Conservation (phyloP, 2,113 vertebrate genomes). For the Rhinoderma darwinii region DNA sequence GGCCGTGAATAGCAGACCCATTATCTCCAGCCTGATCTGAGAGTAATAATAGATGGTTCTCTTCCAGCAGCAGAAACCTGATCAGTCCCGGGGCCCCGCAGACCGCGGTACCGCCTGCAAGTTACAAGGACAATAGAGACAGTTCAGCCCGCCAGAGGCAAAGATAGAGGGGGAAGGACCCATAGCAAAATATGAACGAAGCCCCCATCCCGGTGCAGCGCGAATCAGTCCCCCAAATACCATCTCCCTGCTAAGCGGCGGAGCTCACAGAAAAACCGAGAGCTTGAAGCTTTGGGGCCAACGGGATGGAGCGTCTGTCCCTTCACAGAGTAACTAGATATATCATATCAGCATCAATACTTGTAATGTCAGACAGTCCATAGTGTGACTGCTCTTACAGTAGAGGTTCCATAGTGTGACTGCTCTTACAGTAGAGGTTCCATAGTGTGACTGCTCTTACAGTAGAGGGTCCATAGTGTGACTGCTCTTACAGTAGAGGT, state of each 20-base stretch:
- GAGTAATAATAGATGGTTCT: not conserved
- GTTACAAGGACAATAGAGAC: not conserved
- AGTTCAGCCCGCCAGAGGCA: no score
- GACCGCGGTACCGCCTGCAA: not conserved
- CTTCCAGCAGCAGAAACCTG: not conserved
- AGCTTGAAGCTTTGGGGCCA: no score
- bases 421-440: not conserved
- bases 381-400: not conserved
- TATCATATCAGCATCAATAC: no score
- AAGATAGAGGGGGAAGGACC: no score
- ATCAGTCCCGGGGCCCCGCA: not conserved
- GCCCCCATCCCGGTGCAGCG: no score
- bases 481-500: not conserved
- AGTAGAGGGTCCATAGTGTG: not conserved
- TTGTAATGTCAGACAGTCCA: no score
- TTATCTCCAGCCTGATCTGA: not conserved
- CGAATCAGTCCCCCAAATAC: no score
- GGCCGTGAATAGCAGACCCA: not conserved
- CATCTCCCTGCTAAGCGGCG: no score
- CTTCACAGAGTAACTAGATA: no score
- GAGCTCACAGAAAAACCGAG: no score
- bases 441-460: not conserved
- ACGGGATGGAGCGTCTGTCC: no score
- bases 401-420: not conserved
- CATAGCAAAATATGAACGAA: no score